These are phyloP conservation scores for Dermochelys coriacea DNA, from an alignment of 2,797 vertebrate genomes.

Conservation along the genomic window DNA sequence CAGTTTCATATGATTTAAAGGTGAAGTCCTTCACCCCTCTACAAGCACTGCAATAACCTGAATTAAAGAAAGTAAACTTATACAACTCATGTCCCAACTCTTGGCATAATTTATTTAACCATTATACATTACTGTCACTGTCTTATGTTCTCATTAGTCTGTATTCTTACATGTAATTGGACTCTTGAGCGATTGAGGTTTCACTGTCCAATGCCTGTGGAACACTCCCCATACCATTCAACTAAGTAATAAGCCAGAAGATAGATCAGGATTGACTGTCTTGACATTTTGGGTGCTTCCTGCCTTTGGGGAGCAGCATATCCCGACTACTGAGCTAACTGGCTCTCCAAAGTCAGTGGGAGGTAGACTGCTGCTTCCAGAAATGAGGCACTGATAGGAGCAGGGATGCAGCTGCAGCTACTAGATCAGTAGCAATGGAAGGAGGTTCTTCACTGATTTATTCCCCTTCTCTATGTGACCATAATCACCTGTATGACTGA, in stretches of 20 bases:
- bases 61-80: not conserved
- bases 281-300: not conserved
- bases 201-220: not conserved
- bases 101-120: not conserved
- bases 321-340: not conserved
- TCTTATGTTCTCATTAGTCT: not conserved
- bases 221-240: not conserved
- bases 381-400: not conserved
- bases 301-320: not conserved
- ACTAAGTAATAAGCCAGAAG: not conserved
- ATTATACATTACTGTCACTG: not conserved
- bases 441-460: not conserved
- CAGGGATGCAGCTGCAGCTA: not conserved
- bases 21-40: not conserved
- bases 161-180: not conserved
- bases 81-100: not conserved
- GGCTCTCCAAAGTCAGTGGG: not conserved
- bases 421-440: not conserved
- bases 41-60: not conserved
- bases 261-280: not conserved
- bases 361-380: not conserved
- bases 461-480: not conserved
- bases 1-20: not conserved
- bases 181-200: not conserved
- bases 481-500: not conserved